A percentile compares a stretch with the other conserved stretches of the same genome.
Evolutionary conservation across 2,113 vertebrate species (phyloP).

Genomic region (Heliornis fulica): DNA sequence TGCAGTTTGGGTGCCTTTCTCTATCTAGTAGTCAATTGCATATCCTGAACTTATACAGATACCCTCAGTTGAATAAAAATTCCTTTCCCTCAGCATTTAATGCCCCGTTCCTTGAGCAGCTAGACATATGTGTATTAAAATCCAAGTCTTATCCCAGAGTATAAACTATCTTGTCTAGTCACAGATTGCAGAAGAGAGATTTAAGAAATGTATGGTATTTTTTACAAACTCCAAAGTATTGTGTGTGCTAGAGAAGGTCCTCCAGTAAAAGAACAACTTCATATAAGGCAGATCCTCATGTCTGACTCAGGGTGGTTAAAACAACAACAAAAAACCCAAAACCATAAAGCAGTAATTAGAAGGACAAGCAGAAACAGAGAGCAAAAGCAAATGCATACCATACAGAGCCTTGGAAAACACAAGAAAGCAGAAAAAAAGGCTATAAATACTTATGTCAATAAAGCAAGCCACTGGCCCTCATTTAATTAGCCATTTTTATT

Average conservation of each 20-base stretch:
- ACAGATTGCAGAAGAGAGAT: not conserved
- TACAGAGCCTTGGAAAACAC: not conserved
- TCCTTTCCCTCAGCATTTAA: not conserved
- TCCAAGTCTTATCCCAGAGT: not conserved
- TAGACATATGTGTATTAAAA: not conserved
- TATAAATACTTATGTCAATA: constrained; percentile 52
- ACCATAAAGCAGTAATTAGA: constrained; percentile 6
- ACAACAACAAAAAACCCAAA: not conserved
- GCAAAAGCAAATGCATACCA: constrained; percentile 9
- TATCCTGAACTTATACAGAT: not conserved
- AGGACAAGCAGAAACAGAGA: not conserved
- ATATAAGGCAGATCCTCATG: not conserved
- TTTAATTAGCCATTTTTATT: constrained; percentile 56
- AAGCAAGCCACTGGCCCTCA: constrained; percentile 9
- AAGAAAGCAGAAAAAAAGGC: constrained; percentile 21
- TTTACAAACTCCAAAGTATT: not conserved
- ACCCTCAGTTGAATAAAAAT: not conserved
- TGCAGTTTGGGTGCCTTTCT: not conserved
- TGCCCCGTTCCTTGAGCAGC: not conserved
- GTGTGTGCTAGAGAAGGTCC: not conserved
- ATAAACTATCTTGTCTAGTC: not conserved
- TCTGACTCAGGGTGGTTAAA: not conserved
- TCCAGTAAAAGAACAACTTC: not conserved
- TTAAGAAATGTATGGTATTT: not conserved
- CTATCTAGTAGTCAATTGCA: not conserved